A percentile compares a stretch with the other conserved stretches of the same genome.
Evolutionary conservation across 2,888 invertebrate genomes (phyloP).

Genomic region (Saturnia pavonia): DNA sequence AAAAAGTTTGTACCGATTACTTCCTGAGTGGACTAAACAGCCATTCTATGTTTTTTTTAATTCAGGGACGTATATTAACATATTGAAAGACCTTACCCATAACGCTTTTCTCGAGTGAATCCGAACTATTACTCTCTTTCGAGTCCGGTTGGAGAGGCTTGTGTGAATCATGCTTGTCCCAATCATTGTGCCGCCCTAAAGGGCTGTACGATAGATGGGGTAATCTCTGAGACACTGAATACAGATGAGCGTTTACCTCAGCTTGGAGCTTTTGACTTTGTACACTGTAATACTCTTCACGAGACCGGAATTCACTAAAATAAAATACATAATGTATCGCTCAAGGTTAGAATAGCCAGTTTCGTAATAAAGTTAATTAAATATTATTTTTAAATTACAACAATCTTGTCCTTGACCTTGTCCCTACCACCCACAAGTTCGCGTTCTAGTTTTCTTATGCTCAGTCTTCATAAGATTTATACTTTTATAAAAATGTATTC

Average conservation of each 20-base stretch:
- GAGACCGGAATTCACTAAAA: constrained; percentile 74
- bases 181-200: constrained; percentile 72
- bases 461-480: too few species aligned
- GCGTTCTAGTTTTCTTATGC: too few species aligned
- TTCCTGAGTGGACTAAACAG: background rate
- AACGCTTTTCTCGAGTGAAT: constrained; percentile 78
- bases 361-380: background rate
- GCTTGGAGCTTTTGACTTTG: constrained; percentile 77
- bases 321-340: background rate
- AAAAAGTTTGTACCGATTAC: too few species aligned
- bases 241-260: constrained; percentile 78
- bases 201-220: constrained; percentile 79
- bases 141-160: constrained; percentile 74
- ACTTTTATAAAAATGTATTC: too few species aligned
- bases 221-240: constrained; percentile 83
- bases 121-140: constrained; percentile 77
- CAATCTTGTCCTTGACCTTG: too few species aligned
- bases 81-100: constrained; percentile 57
- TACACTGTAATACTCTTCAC: constrained; percentile 77
- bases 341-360: background rate
- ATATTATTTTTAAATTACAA: too few species aligned
- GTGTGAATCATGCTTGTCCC: constrained; percentile 77
- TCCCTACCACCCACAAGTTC: too few species aligned
- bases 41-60: background rate
- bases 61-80: background rate